Base-by-base conservation (phyloP, 2,113 vertebrate genomes). In the Hemiscyllium ocellatum region DNA sequence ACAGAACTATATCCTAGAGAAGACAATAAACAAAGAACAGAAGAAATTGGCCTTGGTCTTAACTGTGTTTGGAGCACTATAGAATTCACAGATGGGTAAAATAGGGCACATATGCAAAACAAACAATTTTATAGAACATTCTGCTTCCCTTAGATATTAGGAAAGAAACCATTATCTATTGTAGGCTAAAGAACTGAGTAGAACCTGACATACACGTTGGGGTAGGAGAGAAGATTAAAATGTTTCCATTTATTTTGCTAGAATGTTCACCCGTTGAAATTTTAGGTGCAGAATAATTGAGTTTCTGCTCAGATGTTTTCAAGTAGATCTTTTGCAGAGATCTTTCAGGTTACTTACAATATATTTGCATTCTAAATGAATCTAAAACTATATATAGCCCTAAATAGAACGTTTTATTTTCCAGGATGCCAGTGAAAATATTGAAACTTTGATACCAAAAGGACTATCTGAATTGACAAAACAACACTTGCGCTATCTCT, bases 401-500 rank as follows among this genome's bases (percentile, higher is more conserved):
- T 72, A 33, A 37, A 93, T 5, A 76, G n/a, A 37, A 91, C 65
- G 19, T 56, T 12, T 95, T 86, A 24, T 85, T 80, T 85, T 95
- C 6, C 68, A 98, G 96, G 95, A 96, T 91, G 97, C 97, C 66
- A 97, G 96, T 85, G 98, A 99, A 96, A 98, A 99, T 91, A 97
- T 99, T 96, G 99, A 99, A 96, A 96, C 97, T 86, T 96, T 99
- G 96, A 98, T 99, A 96, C 99, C 99, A 3, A 98, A 98, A 98
- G 98, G 98, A 97, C 96, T 98, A 96, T 98, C 98, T n/a, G 98
- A 99, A 96, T 98, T 98, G 96, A 99, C 99, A 96, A 99, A 99
- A 97, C 99, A 99, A 96, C 99, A 99, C 96, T 99, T 99, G 97
- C 98, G 99, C 83, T 99, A 99, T 96, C 98, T 99, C 96, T 97